Evolutionary conservation across 2,797 vertebrate species (phyloP).

Genomic region (Malacoraja senta): DNA sequence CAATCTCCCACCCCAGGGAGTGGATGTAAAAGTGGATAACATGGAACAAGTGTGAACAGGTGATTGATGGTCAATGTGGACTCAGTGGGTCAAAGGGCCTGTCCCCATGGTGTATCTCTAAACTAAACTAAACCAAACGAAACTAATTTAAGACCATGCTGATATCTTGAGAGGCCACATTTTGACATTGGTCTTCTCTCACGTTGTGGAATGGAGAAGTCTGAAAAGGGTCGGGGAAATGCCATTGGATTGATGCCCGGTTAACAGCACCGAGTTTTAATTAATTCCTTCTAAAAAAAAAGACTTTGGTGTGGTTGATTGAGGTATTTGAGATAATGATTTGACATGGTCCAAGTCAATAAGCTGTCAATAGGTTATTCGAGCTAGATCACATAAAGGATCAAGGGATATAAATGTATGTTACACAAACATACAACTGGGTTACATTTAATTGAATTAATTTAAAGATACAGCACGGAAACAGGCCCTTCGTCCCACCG

Average conservation of each 20-base stretch:
- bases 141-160: background rate
- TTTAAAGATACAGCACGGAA: no score
- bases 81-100: no score
- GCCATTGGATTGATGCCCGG: background rate
- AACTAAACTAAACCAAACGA: no score
- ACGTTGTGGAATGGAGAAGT: background rate
- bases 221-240: background rate
- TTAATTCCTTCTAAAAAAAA: background rate
- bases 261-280: background rate
- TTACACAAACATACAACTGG: background rate
- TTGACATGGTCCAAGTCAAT: background rate
- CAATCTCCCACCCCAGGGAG: no score
- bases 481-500: no score
- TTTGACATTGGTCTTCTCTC: background rate
- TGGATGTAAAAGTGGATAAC: no score
- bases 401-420: background rate
- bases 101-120: no score
- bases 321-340: background rate
- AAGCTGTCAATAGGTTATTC: background rate
- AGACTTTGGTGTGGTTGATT: background rate
- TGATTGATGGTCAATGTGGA: no score
- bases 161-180: background rate
- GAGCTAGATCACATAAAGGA: background rate
- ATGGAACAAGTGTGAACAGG: no score
- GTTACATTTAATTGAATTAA: background rate